These are phyloP conservation scores for Poicephalus gulielmi DNA, from an alignment of 2,113 vertebrate species.

Conservation along the genomic window DNA sequence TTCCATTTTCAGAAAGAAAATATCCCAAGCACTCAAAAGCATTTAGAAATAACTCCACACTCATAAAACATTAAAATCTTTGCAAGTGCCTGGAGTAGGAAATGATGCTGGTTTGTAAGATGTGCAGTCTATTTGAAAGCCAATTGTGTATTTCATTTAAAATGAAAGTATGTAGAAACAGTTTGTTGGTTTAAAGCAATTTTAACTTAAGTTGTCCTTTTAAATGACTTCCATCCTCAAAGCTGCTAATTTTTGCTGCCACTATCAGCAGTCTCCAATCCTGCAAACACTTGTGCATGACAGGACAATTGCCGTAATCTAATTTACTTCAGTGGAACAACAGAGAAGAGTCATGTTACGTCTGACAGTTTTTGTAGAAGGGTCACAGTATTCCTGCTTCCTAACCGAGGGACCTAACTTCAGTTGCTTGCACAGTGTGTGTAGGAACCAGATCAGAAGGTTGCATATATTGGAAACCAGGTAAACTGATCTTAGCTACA, in stretches of 20 bases:
- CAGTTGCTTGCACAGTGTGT: not conserved
- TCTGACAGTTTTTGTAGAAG: not conserved
- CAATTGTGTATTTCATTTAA: not conserved
- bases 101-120: not conserved
- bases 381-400: not conserved
- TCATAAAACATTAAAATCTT: conserved; percentile 10
- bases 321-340: not conserved
- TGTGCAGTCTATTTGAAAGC: not conserved
- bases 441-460: not conserved
- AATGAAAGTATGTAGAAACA: not conserved
- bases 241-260: not conserved
- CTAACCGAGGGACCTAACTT: not conserved
- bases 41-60: conserved; percentile 17
- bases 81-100: not conserved
- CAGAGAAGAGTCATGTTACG: no score
- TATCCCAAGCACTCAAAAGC: not conserved
- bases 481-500: not conserved
- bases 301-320: not conserved
- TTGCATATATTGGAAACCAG: not conserved
- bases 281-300: not conserved
- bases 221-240: not conserved
- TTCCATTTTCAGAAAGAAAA: conserved; percentile 44
- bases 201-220: not conserved
- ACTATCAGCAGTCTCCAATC: not conserved
- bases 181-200: not conserved